Percentiles rank a stretch among this genome's conserved stretches.
Conservation (phyloP, 53 echinoderm and acorn worm species). For the Pentamera pediparva region DNA sequence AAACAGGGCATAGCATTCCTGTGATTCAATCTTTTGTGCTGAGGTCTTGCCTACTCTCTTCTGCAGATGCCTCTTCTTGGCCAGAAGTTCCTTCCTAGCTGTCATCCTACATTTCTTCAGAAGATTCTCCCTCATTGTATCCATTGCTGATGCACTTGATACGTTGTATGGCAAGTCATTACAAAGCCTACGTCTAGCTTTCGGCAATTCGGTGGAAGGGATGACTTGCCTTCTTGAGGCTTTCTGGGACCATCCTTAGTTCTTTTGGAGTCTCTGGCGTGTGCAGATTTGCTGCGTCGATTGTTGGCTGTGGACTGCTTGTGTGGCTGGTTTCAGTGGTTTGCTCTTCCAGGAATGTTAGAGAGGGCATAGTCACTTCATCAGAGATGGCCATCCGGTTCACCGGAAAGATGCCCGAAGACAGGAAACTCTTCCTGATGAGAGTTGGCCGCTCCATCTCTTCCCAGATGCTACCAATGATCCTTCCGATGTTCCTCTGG, state of each 20-base stretch:
- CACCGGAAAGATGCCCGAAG: conserved; percentile 10
- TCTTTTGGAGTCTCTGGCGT: conserved; percentile 4
- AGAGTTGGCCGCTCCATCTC: not conserved
- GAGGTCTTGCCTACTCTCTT: not conserved
- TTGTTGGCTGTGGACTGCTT: not conserved
- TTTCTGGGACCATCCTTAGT: not conserved
- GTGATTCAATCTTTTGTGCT: not conserved
- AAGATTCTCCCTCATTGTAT: not conserved
- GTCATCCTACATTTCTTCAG: not conserved
- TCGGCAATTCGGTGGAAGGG: not conserved
- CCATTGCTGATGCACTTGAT: not conserved
- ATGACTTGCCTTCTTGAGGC: not conserved
- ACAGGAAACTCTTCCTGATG: conserved; percentile 3
- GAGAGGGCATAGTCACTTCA: not conserved
- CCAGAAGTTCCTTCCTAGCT: conserved; percentile 12
- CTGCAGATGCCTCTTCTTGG: not conserved
- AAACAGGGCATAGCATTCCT: not conserved
- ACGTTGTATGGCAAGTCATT: conserved; percentile 2
- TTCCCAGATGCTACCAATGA: conserved; percentile 18
- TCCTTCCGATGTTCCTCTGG: not conserved
- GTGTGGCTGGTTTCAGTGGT: not conserved
- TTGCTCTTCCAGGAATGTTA: no score
- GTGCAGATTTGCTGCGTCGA: not conserved
- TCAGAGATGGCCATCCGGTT: not conserved
- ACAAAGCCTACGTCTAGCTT: conserved; percentile 20